Percentiles rank a stretch among this genome's conserved stretches.
Evolutionary conservation across 2,888 invertebrate genomes (phyloP).

Genomic region (Caenorhabditis japonica): DNA sequence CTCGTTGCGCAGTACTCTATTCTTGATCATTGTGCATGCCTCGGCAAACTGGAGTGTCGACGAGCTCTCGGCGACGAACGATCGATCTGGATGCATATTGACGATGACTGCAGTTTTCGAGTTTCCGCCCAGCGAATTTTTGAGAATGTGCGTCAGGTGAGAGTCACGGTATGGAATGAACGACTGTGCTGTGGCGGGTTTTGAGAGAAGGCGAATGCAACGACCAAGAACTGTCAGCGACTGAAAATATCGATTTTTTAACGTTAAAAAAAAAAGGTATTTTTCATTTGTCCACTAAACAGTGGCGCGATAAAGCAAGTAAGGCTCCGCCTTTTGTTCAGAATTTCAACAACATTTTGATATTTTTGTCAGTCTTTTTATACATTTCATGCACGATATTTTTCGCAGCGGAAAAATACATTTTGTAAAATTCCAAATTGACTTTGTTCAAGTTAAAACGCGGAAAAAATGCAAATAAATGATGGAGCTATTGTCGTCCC

Average conservation of each 20-base stretch:
- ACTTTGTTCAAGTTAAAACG: too few species aligned
- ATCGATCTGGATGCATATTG: slow-evolving; percentile 78
- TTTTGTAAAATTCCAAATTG: too few species aligned
- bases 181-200: slow-evolving; percentile 76
- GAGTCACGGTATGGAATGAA: slow-evolving; percentile 79
- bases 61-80: slow-evolving; percentile 78
- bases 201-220: slow-evolving; percentile 79
- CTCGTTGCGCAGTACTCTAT: slow-evolving; percentile 78
- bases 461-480: too few species aligned
- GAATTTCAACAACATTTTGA: too few species aligned
- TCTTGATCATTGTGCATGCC: slow-evolving; percentile 78
- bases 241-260: slow-evolving; percentile 22
- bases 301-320: too few species aligned
- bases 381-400: too few species aligned
- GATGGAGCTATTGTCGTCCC: too few species aligned
- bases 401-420: too few species aligned
- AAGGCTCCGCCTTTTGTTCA: too few species aligned
- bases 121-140: slow-evolving; percentile 79
- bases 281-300: too few species aligned
- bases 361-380: too few species aligned
- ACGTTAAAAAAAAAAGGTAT: too few species aligned
- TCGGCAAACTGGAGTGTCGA: slow-evolving; percentile 79
- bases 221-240: slow-evolving; percentile 78
- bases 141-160: slow-evolving; percentile 78
- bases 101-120: slow-evolving; percentile 79